Evolutionary conservation across 2,113 vertebrate genomes (phyloP), one percentile per base, ranked within the genome.

Genomic region (Anas platyrhynchos): DNA sequence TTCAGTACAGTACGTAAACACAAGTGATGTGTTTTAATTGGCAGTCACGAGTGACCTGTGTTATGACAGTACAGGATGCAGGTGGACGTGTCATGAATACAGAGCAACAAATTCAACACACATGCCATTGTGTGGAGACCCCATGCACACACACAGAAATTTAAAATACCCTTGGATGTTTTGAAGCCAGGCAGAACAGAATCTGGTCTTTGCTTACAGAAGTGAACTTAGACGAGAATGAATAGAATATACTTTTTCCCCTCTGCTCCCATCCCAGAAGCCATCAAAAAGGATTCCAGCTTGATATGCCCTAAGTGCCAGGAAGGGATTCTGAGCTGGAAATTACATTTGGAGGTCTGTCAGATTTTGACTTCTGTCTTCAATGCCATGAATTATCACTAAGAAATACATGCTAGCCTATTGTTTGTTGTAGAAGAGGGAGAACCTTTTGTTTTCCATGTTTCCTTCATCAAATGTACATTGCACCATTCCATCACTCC

Each of bases 31-130:
- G 59, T 81, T 96, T 95, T 88, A 95, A 82, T 74, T 96, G 85
- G 89, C 88, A 94, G 58, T 12, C 59, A 58, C 36, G 61, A 65
- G 80, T 85, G 85, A 84, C 88, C 77, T 86, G 69, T 52, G 48
- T 76, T 85, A 31, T 83, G 82, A 93, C 85, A 92, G 84, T 25
- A 67, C 83, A 94, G 94, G 90, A 89, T 95, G 85, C 84, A 96
- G 93, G 83, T 93, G 89, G 77, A 83, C 2, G 8, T 79, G 86
- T 44, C 63, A 32, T 0, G 8, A 89, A 89, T 91, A 25, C 36
- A 80, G 71, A 96, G 61, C 59, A 78, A 21, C 11, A 13, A 69
- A 69, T 79, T 74, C 86, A 69, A 94, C 72, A 83, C 89, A 84
- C 38, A 27, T 9, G 13, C 67, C 55, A 29, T 74, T 91, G 88